Evolutionary conservation across 2,888 invertebrate species (phyloP), one percentile per base, ranked within the genome.

Genomic region (Nowickia ferox): DNA sequence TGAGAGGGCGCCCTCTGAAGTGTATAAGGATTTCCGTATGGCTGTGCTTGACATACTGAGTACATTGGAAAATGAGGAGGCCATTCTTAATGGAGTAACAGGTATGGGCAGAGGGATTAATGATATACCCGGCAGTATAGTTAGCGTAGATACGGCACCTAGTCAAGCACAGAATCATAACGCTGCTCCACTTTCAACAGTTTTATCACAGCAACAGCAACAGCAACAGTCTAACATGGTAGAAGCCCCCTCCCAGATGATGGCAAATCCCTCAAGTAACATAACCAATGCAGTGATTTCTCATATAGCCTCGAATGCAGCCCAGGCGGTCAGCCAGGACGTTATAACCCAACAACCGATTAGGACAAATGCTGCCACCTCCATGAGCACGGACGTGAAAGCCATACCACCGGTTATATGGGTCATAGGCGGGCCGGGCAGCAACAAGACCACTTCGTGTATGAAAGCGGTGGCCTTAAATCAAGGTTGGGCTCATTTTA

Each of bases 371-470:
- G 87, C 81, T 40, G 87, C 87, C 51, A 88, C 87, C 22, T 89
- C 89, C 38, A 86, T 89, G 87, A 87, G 88, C 46, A 88, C 85
- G 22, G 88, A 88, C 44, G 79, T 84, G n/a, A 87, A 87, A 15
- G 87, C 76, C 57, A 88, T 91, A 74, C 93, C 93, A 1, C 92
- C 94, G 1, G 90, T 94, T 10, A 92, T 95, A 84, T 95, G 95
- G 94, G 94, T 96, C 9, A 95, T 96, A 57, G 97, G 98, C 11
- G 98, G 98, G 0, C 98, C 98, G 0, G 98, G 98, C 74, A 97
- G 97, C 91, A 97, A 98, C 91, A 98, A 98, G 92, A 96, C 96
- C 1, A 93, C 94, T 0, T 93, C 98, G 46, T 97, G 97, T 92
- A 94, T 95, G 80, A 95, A 95, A 87, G 96, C 96, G 0, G 94